Base-by-base conservation (phyloP, 1,140 invertebrate genomes). In the Caerostris darwini region DNA sequence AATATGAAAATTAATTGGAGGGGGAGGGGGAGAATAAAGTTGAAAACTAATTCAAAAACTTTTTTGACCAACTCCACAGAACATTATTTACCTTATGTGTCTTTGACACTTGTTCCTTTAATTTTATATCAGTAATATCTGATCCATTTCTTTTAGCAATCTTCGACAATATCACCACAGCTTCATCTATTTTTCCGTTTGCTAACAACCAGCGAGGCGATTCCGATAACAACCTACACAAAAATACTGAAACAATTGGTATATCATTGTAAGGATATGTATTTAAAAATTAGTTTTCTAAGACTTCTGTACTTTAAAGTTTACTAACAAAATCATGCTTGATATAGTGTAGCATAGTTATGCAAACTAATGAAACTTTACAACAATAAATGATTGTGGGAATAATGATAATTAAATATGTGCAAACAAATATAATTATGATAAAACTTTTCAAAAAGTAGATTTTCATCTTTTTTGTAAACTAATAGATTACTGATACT, bases 151-250 rank as follows among this genome's bases (percentile, higher is more conserved):
- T 5, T 97, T 96, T 53, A 97, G 98, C 97, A 6, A 97, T 98
- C 95, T 96, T 96, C 95, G 97, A 96, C 83, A 98, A 95, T 92
- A 98, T 97, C 77, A 95, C 95, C 94, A 97, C 97, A 0, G 98
- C 97, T 96, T 98, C 97, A 77, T 97, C 96, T 5, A 97, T 96
- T 95, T 97, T 97, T 89, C 98, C 98, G 95, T 98, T 97, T 50
- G 97, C 97, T 57, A 98, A 95, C 53, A 98, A 96, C 98, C 98
- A 98, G 95, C 98, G 96, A 14, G 98, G 98, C 4, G 98, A 98
- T 97, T 98, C 98, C 5, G 98, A 98, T 19, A 98, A 96, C 2
- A 98, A 96, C 98, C 96, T 96, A 93, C 10, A 56, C 14, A 56
- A 14, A 14, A 57, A 14, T 56, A 4, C 34, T 34, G 34, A 34